A percentile compares a stretch with the other conserved stretches of the same genome.
These are phyloP conservation scores for Polymixis lichenea DNA, from an alignment of 2,888 invertebrate species.

Conservation along the genomic window DNA sequence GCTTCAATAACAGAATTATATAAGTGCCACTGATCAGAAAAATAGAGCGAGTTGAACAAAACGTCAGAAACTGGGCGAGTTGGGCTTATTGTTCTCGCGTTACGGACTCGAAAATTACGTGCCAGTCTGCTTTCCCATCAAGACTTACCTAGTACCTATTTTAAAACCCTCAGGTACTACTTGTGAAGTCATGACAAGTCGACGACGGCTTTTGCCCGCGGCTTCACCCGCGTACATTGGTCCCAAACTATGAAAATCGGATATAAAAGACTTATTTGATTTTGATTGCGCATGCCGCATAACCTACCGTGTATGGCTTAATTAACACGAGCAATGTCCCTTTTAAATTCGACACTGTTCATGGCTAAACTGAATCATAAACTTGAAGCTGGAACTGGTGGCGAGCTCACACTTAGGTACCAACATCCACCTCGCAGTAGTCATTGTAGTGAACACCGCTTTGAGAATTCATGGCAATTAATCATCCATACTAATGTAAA, in stretches of 20 bases:
- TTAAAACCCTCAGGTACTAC: not conserved
- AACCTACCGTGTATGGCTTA: not conserved
- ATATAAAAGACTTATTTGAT: not conserved
- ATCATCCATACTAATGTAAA: not conserved
- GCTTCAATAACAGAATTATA: not conserved
- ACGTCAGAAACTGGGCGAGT: too few species aligned
- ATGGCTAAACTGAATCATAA: slow-evolving; percentile 31
- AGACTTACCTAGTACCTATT: not conserved
- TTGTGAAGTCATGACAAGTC: not conserved
- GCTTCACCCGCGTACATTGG: not conserved
- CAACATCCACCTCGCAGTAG: not conserved
- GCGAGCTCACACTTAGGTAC: not conserved
- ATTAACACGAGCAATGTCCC: slow-evolving; percentile 14
- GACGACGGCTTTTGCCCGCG: not conserved
- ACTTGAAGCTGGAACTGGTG: not conserved
- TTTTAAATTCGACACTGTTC: slow-evolving; percentile 8
- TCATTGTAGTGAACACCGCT: not conserved
- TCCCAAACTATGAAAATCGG: not conserved
- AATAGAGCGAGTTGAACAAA: not conserved
- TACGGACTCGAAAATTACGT: not conserved
- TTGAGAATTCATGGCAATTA: not conserved
- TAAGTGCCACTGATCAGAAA: not conserved
- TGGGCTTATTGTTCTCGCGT: not conserved
- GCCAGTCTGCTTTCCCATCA: not conserved
- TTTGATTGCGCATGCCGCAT: not conserved